Conservation (phyloP, 2,113 vertebrate genomes). For the Panurus biarmicus region DNA sequence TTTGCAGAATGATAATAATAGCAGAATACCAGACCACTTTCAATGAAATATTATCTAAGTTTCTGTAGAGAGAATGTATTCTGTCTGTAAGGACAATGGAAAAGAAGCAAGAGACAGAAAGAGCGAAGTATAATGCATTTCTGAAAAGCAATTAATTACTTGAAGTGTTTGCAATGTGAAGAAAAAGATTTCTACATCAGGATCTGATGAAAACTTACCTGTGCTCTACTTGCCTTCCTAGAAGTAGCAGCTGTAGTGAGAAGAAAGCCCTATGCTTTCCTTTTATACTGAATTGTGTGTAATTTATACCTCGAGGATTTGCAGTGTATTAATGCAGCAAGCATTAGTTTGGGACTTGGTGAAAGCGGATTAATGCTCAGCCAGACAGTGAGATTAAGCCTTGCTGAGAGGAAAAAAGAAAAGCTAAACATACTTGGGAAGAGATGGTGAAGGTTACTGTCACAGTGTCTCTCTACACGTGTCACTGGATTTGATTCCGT, state of each 20-base stretch:
- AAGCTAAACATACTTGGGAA: constrained; percentile 16
- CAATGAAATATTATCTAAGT: not conserved
- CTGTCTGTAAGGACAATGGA: not conserved
- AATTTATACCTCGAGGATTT: constrained; percentile 70
- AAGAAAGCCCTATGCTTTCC: not conserved
- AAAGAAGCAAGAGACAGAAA: not conserved
- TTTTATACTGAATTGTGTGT: constrained; percentile 72
- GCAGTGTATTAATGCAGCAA: constrained; percentile 50
- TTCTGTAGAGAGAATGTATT: not conserved
- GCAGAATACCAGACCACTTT: not conserved
- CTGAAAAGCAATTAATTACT: not conserved
- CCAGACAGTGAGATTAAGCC: constrained; percentile 66
- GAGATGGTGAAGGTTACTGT: constrained; percentile 26
- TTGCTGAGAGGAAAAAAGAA: constrained; percentile 12
- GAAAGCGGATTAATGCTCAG: constrained; percentile 67
- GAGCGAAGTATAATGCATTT: not conserved
- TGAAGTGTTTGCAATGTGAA: not conserved
- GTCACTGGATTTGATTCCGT: not conserved
- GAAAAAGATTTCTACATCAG: not conserved
- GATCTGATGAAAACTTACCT: constrained; percentile 52
- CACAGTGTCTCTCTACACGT: not conserved
- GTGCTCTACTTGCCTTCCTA: not conserved
- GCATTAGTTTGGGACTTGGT: constrained; percentile 37
- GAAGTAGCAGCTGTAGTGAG: constrained; percentile 9
- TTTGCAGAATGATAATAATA: not conserved